phyloP scores from a whole-genome alignment of 1,140 invertebrate genomes.

The Diabrotica undecimpunctata region DNA sequence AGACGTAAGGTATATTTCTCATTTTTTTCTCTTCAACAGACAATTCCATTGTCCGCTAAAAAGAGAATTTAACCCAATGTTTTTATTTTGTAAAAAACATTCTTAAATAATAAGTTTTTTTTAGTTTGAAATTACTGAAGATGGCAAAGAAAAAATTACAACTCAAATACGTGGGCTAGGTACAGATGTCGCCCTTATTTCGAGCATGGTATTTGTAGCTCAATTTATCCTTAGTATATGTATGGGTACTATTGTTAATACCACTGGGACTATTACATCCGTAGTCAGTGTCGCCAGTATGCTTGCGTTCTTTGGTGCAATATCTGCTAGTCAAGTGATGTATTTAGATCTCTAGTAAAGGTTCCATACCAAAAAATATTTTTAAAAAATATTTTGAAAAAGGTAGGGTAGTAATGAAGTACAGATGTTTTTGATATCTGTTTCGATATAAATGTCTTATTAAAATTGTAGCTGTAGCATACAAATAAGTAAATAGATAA shows the following conservation, averaged over 20 bases:
- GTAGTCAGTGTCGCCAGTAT: slow-evolving; percentile 79
- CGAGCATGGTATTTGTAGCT: slow-evolving; percentile 92
- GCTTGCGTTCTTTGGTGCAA: slow-evolving; percentile 77
- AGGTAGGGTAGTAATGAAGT: too few species aligned
- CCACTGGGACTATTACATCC: slow-evolving; percentile 80
- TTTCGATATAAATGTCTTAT: too few species aligned
- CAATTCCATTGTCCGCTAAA: too few species aligned
- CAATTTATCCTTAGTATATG: slow-evolving; percentile 85
- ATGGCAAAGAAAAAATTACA: slow-evolving; percentile 50
- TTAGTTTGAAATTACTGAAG: slow-evolving; percentile 63
- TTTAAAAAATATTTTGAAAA: too few species aligned
- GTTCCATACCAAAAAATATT: too few species aligned
- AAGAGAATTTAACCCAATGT: too few species aligned
- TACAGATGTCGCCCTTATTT: slow-evolving; percentile 89
- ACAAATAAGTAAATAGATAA: too few species aligned
- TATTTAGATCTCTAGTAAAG: slow-evolving; percentile 81
- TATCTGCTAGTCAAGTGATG: slow-evolving; percentile 80
- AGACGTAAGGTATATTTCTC: too few species aligned
- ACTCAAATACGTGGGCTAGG: slow-evolving; percentile 76
- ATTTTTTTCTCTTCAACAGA: too few species aligned
- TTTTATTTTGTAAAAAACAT: too few species aligned
- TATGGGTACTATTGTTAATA: slow-evolving; percentile 80
- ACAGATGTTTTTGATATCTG: too few species aligned
- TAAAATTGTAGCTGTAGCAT: too few species aligned
- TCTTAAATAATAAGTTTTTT: slow-evolving; percentile 10